These are phyloP conservation scores for Megaceryle alcyon DNA, from an alignment of 2,797 vertebrate species.

Conservation along the genomic window DNA sequence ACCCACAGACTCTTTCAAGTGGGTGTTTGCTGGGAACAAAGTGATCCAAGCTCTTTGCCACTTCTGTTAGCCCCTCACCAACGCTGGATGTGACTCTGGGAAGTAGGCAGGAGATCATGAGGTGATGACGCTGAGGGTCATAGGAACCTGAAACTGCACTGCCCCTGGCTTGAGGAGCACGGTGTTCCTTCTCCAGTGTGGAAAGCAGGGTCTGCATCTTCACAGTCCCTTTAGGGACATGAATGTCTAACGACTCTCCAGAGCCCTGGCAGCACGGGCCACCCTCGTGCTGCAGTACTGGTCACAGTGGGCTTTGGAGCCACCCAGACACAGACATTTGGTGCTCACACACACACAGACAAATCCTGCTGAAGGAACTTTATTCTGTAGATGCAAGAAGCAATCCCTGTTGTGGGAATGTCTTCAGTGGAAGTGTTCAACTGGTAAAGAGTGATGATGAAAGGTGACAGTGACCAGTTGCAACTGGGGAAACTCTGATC, in stretches of 20 bases:
- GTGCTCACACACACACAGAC: not conserved
- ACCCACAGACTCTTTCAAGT: not conserved
- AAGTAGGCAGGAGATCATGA: not conserved
- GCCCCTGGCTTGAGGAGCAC: not conserved
- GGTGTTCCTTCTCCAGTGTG: not conserved
- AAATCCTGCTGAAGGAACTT: not conserved
- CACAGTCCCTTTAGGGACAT: not conserved
- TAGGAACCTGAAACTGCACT: not conserved
- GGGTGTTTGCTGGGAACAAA: not conserved
- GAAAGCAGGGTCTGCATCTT: not conserved
- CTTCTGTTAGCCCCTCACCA: not conserved
- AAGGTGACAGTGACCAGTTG: fast-evolving
- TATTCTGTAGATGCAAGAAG: not conserved
- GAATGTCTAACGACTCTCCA: not conserved
- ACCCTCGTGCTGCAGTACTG: not conserved
- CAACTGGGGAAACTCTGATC: not conserved
- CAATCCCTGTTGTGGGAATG: fast-evolving
- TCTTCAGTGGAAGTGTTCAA: not conserved
- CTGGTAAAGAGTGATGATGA: not conserved
- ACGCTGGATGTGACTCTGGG: not conserved
- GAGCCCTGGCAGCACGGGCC: not conserved
- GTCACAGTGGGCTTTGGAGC: not conserved
- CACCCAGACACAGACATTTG: not conserved
- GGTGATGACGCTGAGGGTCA: not conserved
- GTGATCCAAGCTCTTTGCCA: not conserved